These are phyloP conservation scores for Psittacula echo DNA, from an alignment of 2,797 vertebrate genomes.

Conservation along the genomic window DNA sequence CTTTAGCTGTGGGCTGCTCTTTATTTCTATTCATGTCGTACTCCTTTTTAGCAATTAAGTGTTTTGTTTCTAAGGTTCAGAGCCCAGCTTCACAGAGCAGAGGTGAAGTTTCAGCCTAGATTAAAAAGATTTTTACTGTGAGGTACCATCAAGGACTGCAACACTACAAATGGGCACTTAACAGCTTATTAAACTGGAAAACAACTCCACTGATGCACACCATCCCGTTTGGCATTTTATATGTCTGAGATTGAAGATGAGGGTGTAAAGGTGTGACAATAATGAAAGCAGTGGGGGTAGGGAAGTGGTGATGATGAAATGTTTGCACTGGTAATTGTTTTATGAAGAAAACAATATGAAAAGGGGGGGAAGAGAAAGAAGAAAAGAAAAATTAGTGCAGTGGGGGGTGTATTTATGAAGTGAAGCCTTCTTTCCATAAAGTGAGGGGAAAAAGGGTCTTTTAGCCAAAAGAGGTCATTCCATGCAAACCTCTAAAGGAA, in stretches of 20 bases:
- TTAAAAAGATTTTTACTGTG: slow-evolving; percentile 35
- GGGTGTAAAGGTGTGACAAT: neutral
- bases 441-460: neutral
- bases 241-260: neutral
- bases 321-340: slow-evolving; percentile 14
- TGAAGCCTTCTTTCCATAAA: neutral
- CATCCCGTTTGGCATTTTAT: slow-evolving; percentile 10
- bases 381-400: neutral
- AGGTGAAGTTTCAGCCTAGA: slow-evolving; percentile 18
- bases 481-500: slow-evolving; percentile 64
- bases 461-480: slow-evolving; percentile 50
- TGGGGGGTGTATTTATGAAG: neutral
- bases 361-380: neutral
- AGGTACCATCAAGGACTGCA: slow-evolving; percentile 13
- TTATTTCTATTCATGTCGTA: slow-evolving; percentile 11
- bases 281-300: neutral
- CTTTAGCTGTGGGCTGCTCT: neutral
- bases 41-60: slow-evolving; percentile 21
- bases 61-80: slow-evolving; percentile 36
- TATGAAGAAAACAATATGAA: neutral
- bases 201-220: slow-evolving; percentile 10
- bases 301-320: neutral
- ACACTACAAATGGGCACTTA: slow-evolving; percentile 41
- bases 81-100: slow-evolving; percentile 11
- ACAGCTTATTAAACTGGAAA: slow-evolving; percentile 45